phyloP scores from a whole-genome alignment of 2,797 vertebrate genomes.

The Falco peregrinus region DNA sequence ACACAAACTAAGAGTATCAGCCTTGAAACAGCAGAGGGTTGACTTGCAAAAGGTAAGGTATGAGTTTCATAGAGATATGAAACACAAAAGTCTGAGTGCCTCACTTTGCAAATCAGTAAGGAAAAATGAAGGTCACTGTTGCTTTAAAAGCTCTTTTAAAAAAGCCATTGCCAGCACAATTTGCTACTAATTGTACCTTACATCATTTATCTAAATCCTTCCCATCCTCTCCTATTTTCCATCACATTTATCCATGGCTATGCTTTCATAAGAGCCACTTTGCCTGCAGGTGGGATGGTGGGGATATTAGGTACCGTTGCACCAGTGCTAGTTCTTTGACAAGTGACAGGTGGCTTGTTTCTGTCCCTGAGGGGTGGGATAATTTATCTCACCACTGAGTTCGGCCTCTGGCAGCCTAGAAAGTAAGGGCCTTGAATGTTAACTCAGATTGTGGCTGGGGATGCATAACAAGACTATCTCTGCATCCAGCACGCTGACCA shows the following conservation, averaged over 20 bases:
- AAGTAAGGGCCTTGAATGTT: not conserved
- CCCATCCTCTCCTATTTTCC: not conserved
- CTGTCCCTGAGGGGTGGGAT: not conserved
- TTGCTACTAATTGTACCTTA: not conserved
- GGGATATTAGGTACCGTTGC: not conserved
- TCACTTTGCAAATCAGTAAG: not conserved
- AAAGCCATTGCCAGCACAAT: not conserved
- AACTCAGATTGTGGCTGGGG: not conserved
- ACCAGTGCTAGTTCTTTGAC: not conserved
- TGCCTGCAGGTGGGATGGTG: not conserved
- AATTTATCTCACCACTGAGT: conserved; percentile 28
- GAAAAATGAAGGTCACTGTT: not conserved
- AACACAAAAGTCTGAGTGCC: not conserved
- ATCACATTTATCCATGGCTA: not conserved
- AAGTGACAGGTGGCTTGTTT: conserved; percentile 30
- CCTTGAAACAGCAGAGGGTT: not conserved
- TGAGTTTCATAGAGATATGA: not conserved
- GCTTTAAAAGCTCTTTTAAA: not conserved
- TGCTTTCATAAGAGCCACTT: not conserved
- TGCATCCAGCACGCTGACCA: not conserved
- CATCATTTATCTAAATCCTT: conserved; percentile 4
- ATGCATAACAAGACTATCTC: conserved; percentile 13
- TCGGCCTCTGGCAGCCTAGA: not conserved
- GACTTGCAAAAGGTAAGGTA: not conserved
- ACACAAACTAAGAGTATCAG: not conserved